A percentile compares a stretch with the other conserved stretches of the same genome.
Evolutionary conservation across 2,888 invertebrate genomes (phyloP).

Genomic region (Cephus runcator): DNA sequence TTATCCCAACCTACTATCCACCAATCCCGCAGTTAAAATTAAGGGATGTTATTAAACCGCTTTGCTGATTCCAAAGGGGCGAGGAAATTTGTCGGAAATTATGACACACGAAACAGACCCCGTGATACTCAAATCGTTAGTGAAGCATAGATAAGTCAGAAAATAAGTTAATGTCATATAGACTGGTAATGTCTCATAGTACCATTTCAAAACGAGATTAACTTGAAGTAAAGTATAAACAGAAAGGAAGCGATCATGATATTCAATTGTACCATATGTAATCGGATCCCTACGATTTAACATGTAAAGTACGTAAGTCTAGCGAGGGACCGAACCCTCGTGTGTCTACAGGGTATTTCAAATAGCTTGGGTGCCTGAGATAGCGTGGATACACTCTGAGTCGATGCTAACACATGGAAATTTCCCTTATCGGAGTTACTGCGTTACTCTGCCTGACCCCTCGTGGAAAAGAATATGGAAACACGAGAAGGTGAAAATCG

Average conservation of each 20-base stretch:
- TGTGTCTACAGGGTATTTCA: too few species aligned
- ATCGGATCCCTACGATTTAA: background rate
- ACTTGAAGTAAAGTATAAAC: background rate
- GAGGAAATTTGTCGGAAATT: background rate
- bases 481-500: background rate
- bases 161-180: background rate
- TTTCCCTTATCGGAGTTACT: too few species aligned
- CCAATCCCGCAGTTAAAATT: background rate
- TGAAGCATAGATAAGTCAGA: too few species aligned
- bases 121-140: background rate
- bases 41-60: background rate
- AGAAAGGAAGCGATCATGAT: background rate
- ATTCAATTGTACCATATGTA: background rate
- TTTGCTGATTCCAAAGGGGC: background rate
- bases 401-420: too few species aligned
- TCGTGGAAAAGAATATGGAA: background rate
- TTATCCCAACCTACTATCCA: background rate
- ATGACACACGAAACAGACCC: background rate
- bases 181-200: background rate
- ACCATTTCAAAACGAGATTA: background rate
- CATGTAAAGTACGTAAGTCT: background rate
- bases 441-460: background rate
- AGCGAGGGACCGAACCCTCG: too few species aligned
- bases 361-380: too few species aligned
- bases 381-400: too few species aligned